Base-by-base conservation (phyloP, 2,888 invertebrate species). In the Schizaphis graminum region DNA sequence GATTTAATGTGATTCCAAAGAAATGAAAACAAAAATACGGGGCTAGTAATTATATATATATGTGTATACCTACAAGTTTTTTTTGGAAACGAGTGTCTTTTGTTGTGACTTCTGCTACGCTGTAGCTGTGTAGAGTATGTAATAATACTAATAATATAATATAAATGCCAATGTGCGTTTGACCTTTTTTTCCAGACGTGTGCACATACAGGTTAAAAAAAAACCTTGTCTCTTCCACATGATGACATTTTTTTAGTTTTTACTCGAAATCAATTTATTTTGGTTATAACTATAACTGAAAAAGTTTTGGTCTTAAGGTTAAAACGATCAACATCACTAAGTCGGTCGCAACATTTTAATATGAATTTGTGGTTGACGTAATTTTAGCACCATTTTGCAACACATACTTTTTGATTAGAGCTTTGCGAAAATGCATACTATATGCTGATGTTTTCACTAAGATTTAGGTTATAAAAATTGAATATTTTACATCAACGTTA, bases 181-280 rank as follows among this genome's bases (percentile, higher is more conserved):
- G 89, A 89, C 89, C 61, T 89, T 89, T 88, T 77, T 26, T 86
- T 86, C 28, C 47, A 26, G 28, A 86, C 86, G 28, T 47, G 47
- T 28, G 10, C 85, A 86, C 86, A 86, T 35, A 35, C 21, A 21
- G 8, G 3, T 21, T 24, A 21, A 77, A 77, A 35, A 77, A 77
- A 21, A 41, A 5, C 53, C 21, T 77, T 35, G 21, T 77, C 35
- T 35, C 77, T 77, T 41, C 21, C 21, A 77, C 21, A 35, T 35
- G 35, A 77, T 35, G 35, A 8, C n/a, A 8, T 21, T 77, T 77
- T 35, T 77, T 28, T 35, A 21, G 35, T n/a, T 35, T 77, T 35
- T 77, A 77, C 16, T 67, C 16, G 16, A 67, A 35, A 77, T 77
- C 21, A 35, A 8, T 8, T 8, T 77, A 67, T 21, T 35, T 77